Conservation (phyloP, 2,113 vertebrate species). For the Cygnus buccinator region DNA sequence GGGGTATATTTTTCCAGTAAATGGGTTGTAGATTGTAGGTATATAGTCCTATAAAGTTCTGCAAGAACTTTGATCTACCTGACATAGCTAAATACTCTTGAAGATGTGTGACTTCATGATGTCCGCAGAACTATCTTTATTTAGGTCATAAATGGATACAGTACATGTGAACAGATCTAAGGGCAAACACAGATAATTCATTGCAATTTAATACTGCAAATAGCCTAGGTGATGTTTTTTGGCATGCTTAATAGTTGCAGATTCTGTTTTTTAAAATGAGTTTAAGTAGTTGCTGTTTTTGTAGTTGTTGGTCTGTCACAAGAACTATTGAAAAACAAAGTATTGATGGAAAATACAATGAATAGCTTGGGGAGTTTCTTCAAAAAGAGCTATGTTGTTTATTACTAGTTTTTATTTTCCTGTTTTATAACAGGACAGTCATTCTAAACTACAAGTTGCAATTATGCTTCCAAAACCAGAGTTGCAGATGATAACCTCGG, state of each 20-base stretch:
- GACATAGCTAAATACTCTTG: not conserved
- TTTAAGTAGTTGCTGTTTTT: not conserved
- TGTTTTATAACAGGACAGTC: slow-evolving; percentile 13
- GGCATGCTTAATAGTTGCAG: not conserved
- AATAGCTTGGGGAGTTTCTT: slow-evolving; percentile 12
- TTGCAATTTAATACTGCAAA: slow-evolving; percentile 10
- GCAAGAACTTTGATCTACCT: not conserved
- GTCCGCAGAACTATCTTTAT: not conserved
- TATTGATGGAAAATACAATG: not conserved
- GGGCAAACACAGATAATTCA: not conserved
- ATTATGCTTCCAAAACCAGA: slow-evolving; percentile 44
- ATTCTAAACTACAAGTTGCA: not conserved
- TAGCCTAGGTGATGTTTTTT: slow-evolving; percentile 4
- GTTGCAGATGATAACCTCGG: slow-evolving; percentile 6
- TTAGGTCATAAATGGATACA: slow-evolving; percentile 25
- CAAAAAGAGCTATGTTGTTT: not conserved
- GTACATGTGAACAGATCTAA: slow-evolving; percentile 29
- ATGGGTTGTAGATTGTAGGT: not conserved
- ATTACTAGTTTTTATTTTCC: slow-evolving; percentile 15
- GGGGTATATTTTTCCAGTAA: not conserved
- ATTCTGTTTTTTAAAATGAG: not conserved
- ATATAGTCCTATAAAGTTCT: not conserved
- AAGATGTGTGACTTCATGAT: not conserved
- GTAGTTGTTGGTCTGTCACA: not conserved
- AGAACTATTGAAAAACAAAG: not conserved